A percentile compares a stretch with the other conserved stretches of the same genome.
Conservation (phyloP, 2,888 invertebrate species). For the Morpho achilles region DNA sequence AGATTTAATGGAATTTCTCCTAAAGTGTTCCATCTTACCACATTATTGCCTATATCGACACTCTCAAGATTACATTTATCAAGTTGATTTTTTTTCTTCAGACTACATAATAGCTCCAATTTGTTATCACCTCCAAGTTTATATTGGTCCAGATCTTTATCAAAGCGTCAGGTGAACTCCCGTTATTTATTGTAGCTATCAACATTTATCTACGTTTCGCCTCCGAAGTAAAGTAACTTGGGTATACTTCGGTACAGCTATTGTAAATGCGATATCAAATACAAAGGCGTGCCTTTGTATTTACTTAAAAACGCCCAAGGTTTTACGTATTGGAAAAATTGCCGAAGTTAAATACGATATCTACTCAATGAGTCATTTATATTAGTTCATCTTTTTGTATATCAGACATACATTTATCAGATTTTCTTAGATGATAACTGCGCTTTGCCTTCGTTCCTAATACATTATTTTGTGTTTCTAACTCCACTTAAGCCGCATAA, state of each 20-base stretch:
- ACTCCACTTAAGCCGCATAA: too few relatives aligned
- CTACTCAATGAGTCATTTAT: too few relatives aligned
- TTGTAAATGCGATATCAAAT: too few relatives aligned
- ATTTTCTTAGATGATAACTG: too few relatives aligned
- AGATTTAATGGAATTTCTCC: not conserved
- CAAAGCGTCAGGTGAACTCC: slow-evolving; percentile 25
- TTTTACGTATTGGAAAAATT: too few relatives aligned
- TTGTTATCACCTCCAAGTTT: slow-evolving; percentile 22
- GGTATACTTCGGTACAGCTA: slow-evolving; percentile 1
- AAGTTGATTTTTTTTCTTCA: slow-evolving; percentile 11
- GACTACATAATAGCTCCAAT: slow-evolving; percentile 14
- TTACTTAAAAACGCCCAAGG: too few relatives aligned
- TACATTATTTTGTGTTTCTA: too few relatives aligned
- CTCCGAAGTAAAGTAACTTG: slow-evolving; percentile 19
- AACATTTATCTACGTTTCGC: slow-evolving; percentile 21
- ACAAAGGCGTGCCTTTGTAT: too few relatives aligned
- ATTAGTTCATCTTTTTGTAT: too few relatives aligned
- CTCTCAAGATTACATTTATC: slow-evolving; percentile 12
- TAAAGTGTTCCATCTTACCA: slow-evolving; percentile 2
- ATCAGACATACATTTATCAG: too few relatives aligned
- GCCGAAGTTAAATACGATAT: too few relatives aligned
- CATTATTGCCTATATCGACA: slow-evolving; percentile 3
- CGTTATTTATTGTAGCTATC: slow-evolving; percentile 26
- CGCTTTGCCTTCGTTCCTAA: too few relatives aligned
- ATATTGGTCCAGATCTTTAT: slow-evolving; percentile 23